phyloP scores from a whole-genome alignment of 30 jellyfish, hydroid and myxozoan genomes.

The Pelagia noctiluca region DNA sequence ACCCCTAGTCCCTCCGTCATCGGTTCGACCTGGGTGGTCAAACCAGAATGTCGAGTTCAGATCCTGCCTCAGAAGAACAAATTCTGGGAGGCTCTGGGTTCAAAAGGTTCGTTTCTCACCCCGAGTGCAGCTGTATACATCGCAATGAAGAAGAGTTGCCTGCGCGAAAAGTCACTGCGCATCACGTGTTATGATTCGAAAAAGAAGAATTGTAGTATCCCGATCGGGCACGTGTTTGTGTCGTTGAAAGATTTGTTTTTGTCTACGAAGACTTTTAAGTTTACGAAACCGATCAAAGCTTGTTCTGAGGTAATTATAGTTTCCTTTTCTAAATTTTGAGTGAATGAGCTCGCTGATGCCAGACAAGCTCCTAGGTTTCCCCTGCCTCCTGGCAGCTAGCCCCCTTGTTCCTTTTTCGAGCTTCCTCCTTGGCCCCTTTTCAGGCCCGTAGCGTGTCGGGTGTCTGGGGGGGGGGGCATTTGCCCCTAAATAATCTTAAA shows the following conservation, averaged over 20 bases:
- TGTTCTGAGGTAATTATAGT: slow-evolving; percentile 69
- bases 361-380: too few species aligned
- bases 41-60: slow-evolving; percentile 40
- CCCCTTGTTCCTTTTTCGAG: too few species aligned
- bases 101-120: slow-evolving; percentile 14
- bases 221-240: slow-evolving; percentile 76
- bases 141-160: slow-evolving; percentile 28
- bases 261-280: slow-evolving; percentile 40
- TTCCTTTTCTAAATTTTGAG: not conserved
- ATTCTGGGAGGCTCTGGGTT: slow-evolving; percentile 33
- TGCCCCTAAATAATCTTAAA: too few species aligned
- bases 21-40: slow-evolving; percentile 74
- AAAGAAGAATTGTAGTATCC: slow-evolving; percentile 22
- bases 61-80: slow-evolving; percentile 51
- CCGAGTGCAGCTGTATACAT: slow-evolving; percentile 45
- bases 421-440: too few species aligned
- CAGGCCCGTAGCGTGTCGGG: too few species aligned
- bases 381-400: too few species aligned
- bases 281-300: slow-evolving; percentile 35
- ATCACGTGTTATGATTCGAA: slow-evolving; percentile 56
- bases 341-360: not conserved
- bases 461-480: too few species aligned
- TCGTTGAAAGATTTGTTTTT: slow-evolving; percentile 45
- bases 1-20: slow-evolving; percentile 85
- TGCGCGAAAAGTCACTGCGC: slow-evolving; percentile 50